These are phyloP conservation scores for Lethrus apterus DNA, from an alignment of 1,140 invertebrate genomes.

Conservation along the genomic window DNA sequence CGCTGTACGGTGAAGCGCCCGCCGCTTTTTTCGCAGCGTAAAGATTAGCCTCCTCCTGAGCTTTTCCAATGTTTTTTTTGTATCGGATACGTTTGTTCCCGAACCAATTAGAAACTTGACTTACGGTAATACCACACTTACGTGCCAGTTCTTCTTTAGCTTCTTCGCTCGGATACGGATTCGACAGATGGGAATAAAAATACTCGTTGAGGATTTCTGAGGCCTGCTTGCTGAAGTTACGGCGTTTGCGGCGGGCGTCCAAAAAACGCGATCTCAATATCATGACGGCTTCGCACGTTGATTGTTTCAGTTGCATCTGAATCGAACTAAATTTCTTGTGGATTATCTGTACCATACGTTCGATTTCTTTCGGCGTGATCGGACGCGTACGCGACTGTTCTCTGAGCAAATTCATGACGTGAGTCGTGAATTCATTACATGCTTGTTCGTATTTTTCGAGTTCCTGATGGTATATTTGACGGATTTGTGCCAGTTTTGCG, in stretches of 20 bases:
- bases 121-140: conserved; percentile 98
- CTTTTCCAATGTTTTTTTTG: conserved; percentile 99
- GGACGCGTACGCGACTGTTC: conserved; percentile 96
- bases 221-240: conserved; percentile 99
- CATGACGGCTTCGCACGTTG: conserved; percentile 99
- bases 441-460: conserved; percentile 99
- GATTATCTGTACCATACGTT: conserved; percentile 99
- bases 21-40: conserved; percentile 99
- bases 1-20: conserved; percentile 85
- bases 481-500: conserved; percentile 95
- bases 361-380: conserved; percentile 92
- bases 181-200: conserved; percentile 98
- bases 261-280: conserved; percentile 88
- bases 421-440: conserved; percentile 99
- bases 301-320: conserved; percentile 99
- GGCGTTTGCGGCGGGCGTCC: conserved; percentile 94
- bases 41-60: conserved; percentile 98
- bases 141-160: conserved; percentile 99
- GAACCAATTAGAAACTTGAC: conserved; percentile 98
- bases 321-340: conserved; percentile 99
- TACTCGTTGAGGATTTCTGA: conserved; percentile 99
- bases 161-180: conserved; percentile 99
- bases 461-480: conserved; percentile 98
- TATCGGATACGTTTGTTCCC: conserved; percentile 99
- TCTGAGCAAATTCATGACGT: conserved; percentile 95